These are phyloP conservation scores for Crypturellus tataupa DNA, from an alignment of 2,797 vertebrate genomes.

Conservation along the genomic window DNA sequence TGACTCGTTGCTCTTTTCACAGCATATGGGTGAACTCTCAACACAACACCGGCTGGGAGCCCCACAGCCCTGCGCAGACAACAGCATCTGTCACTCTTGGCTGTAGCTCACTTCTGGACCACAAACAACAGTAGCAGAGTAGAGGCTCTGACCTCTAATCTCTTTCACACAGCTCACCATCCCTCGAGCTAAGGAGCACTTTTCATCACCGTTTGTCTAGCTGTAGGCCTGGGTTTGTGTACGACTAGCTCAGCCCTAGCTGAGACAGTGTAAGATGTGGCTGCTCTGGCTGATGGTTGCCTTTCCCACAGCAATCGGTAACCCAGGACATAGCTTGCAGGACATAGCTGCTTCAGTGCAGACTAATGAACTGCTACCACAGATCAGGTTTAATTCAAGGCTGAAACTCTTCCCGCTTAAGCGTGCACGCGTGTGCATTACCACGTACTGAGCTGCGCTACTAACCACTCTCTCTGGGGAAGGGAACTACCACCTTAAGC, in stretches of 20 bases:
- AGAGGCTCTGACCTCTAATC: background rate
- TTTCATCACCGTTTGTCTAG: background rate
- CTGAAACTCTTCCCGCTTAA: background rate
- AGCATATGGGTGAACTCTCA: fast-evolving
- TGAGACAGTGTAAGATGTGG: background rate
- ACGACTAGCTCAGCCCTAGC: background rate
- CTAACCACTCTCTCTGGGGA: background rate
- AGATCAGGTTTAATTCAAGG: background rate
- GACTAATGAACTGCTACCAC: background rate
- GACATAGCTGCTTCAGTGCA: background rate
- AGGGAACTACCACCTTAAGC: background rate
- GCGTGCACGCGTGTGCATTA: background rate
- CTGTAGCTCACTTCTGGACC: background rate
- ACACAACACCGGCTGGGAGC: background rate
- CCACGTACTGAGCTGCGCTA: too few relatives aligned
- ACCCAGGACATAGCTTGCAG: background rate
- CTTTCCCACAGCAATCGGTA: background rate
- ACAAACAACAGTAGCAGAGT: background rate
- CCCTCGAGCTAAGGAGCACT: background rate
- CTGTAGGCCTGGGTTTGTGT: background rate
- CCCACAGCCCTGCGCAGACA: background rate
- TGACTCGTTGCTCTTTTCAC: background rate
- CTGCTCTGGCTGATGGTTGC: background rate
- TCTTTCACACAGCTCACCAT: background rate
- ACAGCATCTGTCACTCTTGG: background rate